phyloP scores from a whole-genome alignment of 2,888 invertebrate species.

The Rambutsinella grinnellia region DNA sequence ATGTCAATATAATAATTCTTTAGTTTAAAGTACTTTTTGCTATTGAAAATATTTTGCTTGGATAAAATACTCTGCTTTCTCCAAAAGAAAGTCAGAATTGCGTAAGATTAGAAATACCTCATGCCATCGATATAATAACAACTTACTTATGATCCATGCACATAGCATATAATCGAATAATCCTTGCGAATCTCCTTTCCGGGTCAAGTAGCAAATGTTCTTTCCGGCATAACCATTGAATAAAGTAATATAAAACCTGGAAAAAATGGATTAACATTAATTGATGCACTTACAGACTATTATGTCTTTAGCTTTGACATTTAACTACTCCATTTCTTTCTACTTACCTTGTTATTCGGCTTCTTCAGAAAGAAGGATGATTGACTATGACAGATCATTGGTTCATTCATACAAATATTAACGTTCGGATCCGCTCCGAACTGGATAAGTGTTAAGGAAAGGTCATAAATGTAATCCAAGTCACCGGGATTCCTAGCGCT shows the following conservation, averaged over 20 bases:
- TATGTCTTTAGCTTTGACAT: no score
- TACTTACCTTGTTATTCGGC: constrained; percentile 71
- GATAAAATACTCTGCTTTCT: no score
- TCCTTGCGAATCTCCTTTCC: constrained; percentile 76
- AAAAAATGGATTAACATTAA: constrained; percentile 21
- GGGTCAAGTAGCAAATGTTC: constrained; percentile 72
- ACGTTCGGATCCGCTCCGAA: constrained; percentile 78
- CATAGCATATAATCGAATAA: constrained; percentile 76
- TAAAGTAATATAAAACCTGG: constrained; percentile 79
- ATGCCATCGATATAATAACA: neutral
- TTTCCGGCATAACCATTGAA: constrained; percentile 79
- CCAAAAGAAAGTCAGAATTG: neutral
- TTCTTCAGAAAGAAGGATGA: constrained; percentile 74
- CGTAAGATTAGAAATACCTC: constrained; percentile 67
- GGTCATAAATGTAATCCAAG: constrained; percentile 78
- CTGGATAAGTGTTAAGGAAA: constrained; percentile 79
- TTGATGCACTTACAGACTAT: no score
- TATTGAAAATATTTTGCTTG: no score
- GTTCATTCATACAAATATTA: constrained; percentile 68
- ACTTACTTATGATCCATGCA: constrained; percentile 64
- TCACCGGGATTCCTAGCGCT: constrained; percentile 74
- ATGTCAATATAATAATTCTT: neutral
- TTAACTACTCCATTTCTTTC: neutral
- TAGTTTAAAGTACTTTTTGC: no score
- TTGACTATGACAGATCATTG: constrained; percentile 72